A percentile compares a stretch with the other conserved stretches of the same genome.
Conservation (phyloP, 2,113 vertebrate species). For the Lepidothrix coronata region DNA sequence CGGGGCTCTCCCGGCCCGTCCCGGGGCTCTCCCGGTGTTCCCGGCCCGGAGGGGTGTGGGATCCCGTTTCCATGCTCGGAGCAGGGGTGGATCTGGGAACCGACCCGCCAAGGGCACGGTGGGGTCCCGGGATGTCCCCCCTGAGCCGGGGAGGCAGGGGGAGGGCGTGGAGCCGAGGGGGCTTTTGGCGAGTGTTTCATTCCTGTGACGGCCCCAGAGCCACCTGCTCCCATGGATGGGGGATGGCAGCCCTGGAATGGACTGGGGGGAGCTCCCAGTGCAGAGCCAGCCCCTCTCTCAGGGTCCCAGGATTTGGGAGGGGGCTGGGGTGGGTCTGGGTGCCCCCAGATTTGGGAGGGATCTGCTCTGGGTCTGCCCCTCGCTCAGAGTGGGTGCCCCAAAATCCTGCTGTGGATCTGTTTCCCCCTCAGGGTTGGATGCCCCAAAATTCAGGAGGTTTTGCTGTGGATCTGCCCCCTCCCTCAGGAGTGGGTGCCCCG, state of each 20-base stretch:
- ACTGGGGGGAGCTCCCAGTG: not conserved
- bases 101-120: rapidly evolving
- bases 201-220: not conserved
- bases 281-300: not conserved
- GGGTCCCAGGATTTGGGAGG: not conserved
- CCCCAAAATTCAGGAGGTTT: not conserved
- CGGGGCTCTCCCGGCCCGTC: not conserved
- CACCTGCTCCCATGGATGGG: rapidly evolving
- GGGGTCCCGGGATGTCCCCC: no score
- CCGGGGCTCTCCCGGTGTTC: not conserved
- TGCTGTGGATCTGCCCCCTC: not conserved
- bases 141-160: rapidly evolving
- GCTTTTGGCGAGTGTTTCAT: rapidly evolving
- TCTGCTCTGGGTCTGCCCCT: not conserved
- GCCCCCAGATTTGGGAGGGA: not conserved
- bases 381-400: not conserved
- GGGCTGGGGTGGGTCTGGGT: not conserved
- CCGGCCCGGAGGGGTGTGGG: rapidly evolving
- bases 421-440: not conserved
- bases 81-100: rapidly evolving
- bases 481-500: rapidly evolving
- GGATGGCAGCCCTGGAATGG: rapidly evolving
- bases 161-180: rapidly evolving
- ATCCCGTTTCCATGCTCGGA: not conserved
- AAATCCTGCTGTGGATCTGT: not conserved